Evolutionary conservation across 2,888 invertebrate species (phyloP).

Genomic region (Dryocosmus kuriphilus): DNA sequence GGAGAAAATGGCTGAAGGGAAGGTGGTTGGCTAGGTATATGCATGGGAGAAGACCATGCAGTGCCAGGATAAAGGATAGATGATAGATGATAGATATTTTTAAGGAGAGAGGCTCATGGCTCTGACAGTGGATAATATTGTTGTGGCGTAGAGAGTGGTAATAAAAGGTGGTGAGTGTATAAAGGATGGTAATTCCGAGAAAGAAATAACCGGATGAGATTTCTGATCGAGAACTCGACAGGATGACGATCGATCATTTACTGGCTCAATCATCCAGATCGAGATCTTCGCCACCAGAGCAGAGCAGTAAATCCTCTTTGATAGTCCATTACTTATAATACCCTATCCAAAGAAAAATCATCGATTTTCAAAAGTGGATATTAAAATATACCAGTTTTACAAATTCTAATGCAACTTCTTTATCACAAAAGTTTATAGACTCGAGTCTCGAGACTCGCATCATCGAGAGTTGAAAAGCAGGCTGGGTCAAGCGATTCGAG

Average conservation of each 20-base stretch:
- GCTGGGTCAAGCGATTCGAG: slow-evolving; percentile 61
- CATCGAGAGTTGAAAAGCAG: slow-evolving; percentile 26
- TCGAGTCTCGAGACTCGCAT: not conserved
- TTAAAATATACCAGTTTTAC: too few species aligned
- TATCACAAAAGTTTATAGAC: not conserved
- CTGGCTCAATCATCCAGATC: slow-evolving; percentile 16
- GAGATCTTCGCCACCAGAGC: slow-evolving; percentile 34
- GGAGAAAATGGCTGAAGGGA: too few species aligned
- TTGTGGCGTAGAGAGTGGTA: too few species aligned
- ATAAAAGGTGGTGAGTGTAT: too few species aligned
- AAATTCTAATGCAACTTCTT: too few species aligned
- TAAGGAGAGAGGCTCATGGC: too few species aligned
- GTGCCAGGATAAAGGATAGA: too few species aligned
- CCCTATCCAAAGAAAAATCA: not conserved
- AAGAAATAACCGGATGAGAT: slow-evolving; percentile 52
- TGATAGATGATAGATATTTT: too few species aligned
- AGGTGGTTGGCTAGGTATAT: too few species aligned
- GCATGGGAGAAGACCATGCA: too few species aligned
- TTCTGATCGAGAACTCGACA: slow-evolving; percentile 55
- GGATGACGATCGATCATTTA: slow-evolving; percentile 64
- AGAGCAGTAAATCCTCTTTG: slow-evolving; percentile 5
- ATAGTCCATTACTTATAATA: not conserved
- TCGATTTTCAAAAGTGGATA: not conserved
- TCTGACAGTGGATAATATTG: too few species aligned
- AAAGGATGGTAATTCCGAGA: slow-evolving; percentile 53